Evolutionary conservation across 1,140 invertebrate species (phyloP), one percentile per base, ranked within the genome.

Genomic region (Musca vetustissima): DNA sequence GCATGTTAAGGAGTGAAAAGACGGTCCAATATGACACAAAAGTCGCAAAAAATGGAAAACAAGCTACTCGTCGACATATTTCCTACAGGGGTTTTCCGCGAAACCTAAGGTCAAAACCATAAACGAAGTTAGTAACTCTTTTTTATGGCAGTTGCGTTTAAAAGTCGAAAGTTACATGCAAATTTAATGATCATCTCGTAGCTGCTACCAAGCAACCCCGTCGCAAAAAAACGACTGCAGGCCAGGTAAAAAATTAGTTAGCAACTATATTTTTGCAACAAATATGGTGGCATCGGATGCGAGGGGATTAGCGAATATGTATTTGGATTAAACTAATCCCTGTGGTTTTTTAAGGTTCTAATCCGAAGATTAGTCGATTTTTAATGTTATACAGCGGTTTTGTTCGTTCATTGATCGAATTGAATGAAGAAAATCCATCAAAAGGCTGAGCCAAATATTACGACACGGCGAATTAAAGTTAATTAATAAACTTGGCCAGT

Each of bases 71-170:
- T 13, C 36, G 36, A 13, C 36, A 43, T 11, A 43, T 43, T 43
- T 43, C 36, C 36, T 43, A 43, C 11, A 7, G 15, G 24, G 17
- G 7, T 9, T 24, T 53, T 17, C 52, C 52, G n/a, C 19, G 52
- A 24, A 53, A 53, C 2, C 19, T 24, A 24, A 53, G 52, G 52
- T 19, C 17, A 28, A 19, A 36, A n/a, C 36, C 32, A 61, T 61
- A 61, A 61, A 36, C 19, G 47, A n/a, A 49, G 64, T 49, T 17
- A 52, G 64, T 32, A 66, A 66, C 64, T 66, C 64, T 66, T 66
- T 66, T 66, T 66, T 66, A 66, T 52, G 64, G n/a, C 64, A 49
- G 36, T 43, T 43, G 36, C 36, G 13, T 43, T 43, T 43, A 43
- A 11, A 43, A 43, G 36, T 43, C 36, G 36, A 43, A 43, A 43